phyloP scores from a whole-genome alignment of 2,888 invertebrate species.

The Pogonocherus hispidulus region DNA sequence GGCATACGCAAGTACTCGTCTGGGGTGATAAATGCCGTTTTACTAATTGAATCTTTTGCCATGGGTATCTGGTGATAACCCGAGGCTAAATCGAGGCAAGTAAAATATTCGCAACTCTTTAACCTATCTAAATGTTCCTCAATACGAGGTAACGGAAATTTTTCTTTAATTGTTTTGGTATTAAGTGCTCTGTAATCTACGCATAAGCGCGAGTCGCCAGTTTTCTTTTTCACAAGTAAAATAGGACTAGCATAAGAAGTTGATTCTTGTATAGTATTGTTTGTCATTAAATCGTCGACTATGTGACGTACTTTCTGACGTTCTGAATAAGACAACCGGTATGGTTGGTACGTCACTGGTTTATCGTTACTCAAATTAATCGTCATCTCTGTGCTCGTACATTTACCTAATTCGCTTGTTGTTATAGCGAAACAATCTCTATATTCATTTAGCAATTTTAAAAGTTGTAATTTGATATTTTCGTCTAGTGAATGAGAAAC shows the following conservation, averaged over 20 bases:
- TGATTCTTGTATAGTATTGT: neutral
- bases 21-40: conserved; percentile 29
- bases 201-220: neutral
- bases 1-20: conserved; percentile 35
- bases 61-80: neutral
- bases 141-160: neutral
- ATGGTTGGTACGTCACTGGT: too few species aligned
- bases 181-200: neutral
- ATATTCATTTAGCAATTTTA: too few species aligned
- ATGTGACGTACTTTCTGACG: neutral
- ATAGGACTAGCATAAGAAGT: conserved; percentile 1
- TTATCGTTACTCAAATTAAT: too few species aligned
- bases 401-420: too few species aligned
- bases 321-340: too few species aligned
- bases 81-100: neutral
- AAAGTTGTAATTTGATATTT: too few species aligned
- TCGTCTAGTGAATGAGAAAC: neutral
- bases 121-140: neutral
- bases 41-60: conserved; percentile 6
- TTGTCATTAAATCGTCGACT: neutral
- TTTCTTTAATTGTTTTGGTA: too few species aligned
- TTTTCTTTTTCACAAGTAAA: conserved; percentile 12
- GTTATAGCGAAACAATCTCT: too few species aligned
- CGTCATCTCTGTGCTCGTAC: too few species aligned
- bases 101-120: neutral